Percentiles rank a stretch among this genome's conserved stretches.
Evolutionary conservation across 2,113 vertebrate genomes (phyloP).

Genomic region (Thamnophis sirtalis): DNA sequence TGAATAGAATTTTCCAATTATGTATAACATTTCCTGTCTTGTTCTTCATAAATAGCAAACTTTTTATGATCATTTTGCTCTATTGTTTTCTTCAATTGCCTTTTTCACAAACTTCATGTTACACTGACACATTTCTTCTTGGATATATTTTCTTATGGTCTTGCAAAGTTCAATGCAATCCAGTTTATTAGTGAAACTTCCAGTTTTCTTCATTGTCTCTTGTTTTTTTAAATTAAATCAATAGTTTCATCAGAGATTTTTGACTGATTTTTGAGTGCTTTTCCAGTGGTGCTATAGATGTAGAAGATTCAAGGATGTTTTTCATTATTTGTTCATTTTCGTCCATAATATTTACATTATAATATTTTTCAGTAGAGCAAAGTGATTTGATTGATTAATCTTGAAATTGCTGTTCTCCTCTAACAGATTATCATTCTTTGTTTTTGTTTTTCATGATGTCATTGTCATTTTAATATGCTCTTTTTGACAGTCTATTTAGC

Average conservation of each 20-base stretch:
- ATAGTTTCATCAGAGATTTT: background rate
- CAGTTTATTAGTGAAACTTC: background rate
- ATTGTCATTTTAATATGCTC: background rate
- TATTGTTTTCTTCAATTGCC: background rate
- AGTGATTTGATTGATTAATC: background rate
- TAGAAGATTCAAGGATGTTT: background rate
- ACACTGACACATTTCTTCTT: background rate
- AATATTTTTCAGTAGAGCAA: background rate
- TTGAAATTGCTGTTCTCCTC: background rate
- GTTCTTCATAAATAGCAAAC: no score
- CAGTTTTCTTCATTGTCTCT: background rate
- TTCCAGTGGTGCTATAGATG: background rate
- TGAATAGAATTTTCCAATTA: no score
- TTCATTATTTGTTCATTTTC: background rate
- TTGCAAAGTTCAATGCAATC: background rate
- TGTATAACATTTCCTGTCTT: no score
- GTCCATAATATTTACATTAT: background rate
- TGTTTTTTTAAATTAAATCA: background rate
- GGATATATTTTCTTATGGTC: background rate
- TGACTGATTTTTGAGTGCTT: background rate
- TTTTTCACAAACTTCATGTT: background rate
- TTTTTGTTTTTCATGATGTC: background rate
- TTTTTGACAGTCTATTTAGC: background rate
- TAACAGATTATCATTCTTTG: background rate
- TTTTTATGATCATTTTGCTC: no score